Base-by-base conservation (phyloP, 2,888 invertebrate genomes). In the Trachelus iudaicus region DNA sequence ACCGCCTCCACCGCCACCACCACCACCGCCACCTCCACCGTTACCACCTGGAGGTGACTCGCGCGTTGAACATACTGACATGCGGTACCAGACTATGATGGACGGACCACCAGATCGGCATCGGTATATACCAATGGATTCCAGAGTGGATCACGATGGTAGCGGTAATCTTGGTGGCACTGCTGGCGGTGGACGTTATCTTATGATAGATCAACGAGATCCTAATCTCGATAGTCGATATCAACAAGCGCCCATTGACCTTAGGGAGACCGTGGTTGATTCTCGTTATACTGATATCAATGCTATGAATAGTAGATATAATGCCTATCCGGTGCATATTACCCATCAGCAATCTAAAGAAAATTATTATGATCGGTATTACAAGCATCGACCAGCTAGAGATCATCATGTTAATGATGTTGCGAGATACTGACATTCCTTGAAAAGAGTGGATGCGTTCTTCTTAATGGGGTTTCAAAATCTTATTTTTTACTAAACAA, bases 311-410 rank as follows among this genome's bases (percentile, higher is more conserved):
- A 71, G 23, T 30, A 71, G 71, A 30, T 71, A 71, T 30, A 34
- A 31, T 71, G 31, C 30, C 3, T 31, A 71, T 71, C 40, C 40
- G 4, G 40, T 6, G 15, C 40, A 56, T 23, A 23, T 56, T 15
- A 30, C 4, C 31, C 71, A 87, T 71, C 87, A 88, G 77, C 84
- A 87, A 13, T 73, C 87, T 56, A 91, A 91, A 79, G 91, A 91
- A 76, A 91, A 90, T 78, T 91, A 91, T 80, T 91, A 91, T 81
- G 91, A 91, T 79, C 88, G 91, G 68, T 91, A 91, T 81, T 91
- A 91, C 86, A 91, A 91, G 82, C 89, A 90, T 78, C 86, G 91
- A 75, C 89, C 90, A 1, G 81, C 91, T 86, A 89, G 91, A 87
- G 91, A 91, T 79, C 90, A 90, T 76, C 90, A 90, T 76, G 84